phyloP scores from a whole-genome alignment of 2,888 invertebrate genomes.

The Synanthedon myopaeformis region DNA sequence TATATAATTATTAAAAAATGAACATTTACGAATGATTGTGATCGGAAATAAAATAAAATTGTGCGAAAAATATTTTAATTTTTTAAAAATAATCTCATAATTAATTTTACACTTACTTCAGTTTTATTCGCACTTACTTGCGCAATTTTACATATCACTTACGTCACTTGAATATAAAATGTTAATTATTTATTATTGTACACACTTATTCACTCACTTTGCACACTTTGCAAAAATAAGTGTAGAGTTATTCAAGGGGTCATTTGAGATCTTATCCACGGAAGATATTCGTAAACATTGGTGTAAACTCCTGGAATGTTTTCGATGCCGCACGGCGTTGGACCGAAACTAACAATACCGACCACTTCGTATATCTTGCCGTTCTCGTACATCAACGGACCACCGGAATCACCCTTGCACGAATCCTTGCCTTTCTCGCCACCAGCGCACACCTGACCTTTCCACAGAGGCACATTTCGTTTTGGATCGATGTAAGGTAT shows the following conservation, averaged over 20 bases:
- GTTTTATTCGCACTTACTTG: no score
- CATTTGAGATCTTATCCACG: constrained; percentile 68
- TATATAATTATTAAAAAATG: no score
- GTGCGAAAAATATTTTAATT: no score
- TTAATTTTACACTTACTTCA: no score
- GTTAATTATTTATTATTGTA: no score
- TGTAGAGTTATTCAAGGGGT: constrained; percentile 14
- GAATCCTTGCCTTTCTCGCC: constrained; percentile 69
- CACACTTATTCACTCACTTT: no score
- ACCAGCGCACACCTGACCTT: constrained; percentile 68
- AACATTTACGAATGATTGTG: no score
- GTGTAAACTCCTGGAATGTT: constrained; percentile 76
- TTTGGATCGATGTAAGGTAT: constrained; percentile 14
- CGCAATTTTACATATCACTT: no score
- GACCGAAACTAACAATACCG: constrained; percentile 76
- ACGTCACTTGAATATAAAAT: no score
- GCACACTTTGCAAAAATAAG: no score
- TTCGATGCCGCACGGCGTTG: constrained; percentile 69
- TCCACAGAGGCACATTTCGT: constrained; percentile 21
- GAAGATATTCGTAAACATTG: constrained; percentile 64
- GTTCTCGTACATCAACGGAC: constrained; percentile 67
- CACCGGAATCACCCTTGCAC: constrained; percentile 75
- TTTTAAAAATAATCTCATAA: no score
- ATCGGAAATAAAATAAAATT: no score
- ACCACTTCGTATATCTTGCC: constrained; percentile 24